Evolutionary conservation across 2,797 vertebrate species (phyloP), one percentile per base, ranked within the genome.

Genomic region (Nyctalus aviator): DNA sequence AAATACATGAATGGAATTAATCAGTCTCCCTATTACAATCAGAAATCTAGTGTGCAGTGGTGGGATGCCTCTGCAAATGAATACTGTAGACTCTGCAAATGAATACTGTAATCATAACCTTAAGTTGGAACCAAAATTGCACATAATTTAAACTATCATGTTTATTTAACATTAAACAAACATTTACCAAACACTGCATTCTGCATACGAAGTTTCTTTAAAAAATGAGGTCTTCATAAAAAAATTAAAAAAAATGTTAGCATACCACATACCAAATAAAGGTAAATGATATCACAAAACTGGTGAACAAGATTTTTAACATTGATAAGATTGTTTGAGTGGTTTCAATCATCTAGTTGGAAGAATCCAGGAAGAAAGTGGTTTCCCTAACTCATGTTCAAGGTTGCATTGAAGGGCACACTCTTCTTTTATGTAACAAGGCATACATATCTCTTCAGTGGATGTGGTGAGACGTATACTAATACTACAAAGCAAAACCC

Each of bases 131-230:
- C 59, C 79, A 85, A 92, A 75, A 89, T 83, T 87, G 71, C 55
- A 72, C n/a, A 35, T 77, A 87, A 93, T 85, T 89, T 92, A 75
- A 93, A 41, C 64, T 93, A 71, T 55, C 82, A 57, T 76, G 84
- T 85, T 90, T 87, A 87, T 87, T 93, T 84, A 83, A 83, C 30
- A 90, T 90, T 79, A 64, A 71, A 68, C 46, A 89, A 84, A 59
- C 48, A 81, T 84, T 73, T 73, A 68, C 79, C 66, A 32, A 68
- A 44, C 48, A 84, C 55, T 76, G 50, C 21, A 92, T 68, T 68
- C 32, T 69, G 6, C n/a, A 48, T 57, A 46, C 12, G 44, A 85
- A 82, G n/a, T 41, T 90, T 50, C 13, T 46, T 23, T 17, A 62
- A 59, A 59, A 87, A 75, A 15, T 3, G 10, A 12, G 13, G 15